These are phyloP conservation scores for Pempheris klunzingeri DNA, from an alignment of 2,797 vertebrate species.

Conservation along the genomic window DNA sequence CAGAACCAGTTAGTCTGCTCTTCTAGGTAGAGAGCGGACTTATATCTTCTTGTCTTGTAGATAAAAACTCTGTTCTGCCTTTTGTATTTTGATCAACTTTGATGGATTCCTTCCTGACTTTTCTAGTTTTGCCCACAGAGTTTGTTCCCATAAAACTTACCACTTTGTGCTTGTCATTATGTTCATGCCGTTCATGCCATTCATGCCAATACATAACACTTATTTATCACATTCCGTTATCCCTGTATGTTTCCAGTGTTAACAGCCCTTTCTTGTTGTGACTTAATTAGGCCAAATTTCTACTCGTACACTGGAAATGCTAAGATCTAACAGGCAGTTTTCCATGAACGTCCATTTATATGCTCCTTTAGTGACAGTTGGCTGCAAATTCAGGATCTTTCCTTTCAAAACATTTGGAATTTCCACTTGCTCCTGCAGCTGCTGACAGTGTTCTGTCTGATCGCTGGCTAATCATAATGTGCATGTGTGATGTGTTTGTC, in stretches of 20 bases:
- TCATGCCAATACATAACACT: background rate
- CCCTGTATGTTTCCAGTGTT: background rate
- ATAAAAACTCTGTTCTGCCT: too few species aligned
- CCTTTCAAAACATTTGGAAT: background rate
- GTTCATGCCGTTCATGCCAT: too few species aligned
- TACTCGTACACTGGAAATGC: background rate
- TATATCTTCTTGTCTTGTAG: too few species aligned
- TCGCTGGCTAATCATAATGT: conserved; percentile 7
- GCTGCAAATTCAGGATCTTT: conserved; percentile 2
- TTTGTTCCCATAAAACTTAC: too few species aligned
- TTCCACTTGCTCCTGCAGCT: background rate
- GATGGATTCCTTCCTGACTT: too few species aligned
- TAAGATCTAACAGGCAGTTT: background rate
- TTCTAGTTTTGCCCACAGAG: too few species aligned
- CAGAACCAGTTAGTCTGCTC: too few species aligned
- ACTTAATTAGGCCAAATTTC: background rate
- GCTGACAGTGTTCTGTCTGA: conserved; percentile 1
- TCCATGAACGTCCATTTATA: background rate
- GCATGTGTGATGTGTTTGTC: conserved; percentile 17
- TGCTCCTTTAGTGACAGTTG: background rate
- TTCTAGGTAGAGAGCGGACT: too few species aligned
- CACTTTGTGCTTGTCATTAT: background rate
- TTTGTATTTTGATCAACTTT: too few species aligned
- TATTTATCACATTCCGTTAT: background rate
- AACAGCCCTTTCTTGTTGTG: background rate